Percentiles rank a stretch among this genome's conserved stretches.
These are phyloP conservation scores for Zophobas atratus DNA, from an alignment of 1,140 invertebrate species.

Conservation along the genomic window DNA sequence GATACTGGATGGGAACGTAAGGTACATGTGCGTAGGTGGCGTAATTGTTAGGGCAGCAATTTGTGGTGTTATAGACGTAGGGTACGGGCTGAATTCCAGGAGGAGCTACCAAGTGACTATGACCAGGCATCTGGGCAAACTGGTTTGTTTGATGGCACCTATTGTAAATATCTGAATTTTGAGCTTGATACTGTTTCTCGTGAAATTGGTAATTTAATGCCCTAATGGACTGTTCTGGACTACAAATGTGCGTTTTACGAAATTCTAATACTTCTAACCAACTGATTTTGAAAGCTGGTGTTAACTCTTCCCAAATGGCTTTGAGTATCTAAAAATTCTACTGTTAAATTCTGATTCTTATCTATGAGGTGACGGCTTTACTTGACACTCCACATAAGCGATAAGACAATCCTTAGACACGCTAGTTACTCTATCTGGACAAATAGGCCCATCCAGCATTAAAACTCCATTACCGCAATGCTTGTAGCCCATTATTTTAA, in stretches of 20 bases:
- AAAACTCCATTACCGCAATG: slow-evolving; percentile 72
- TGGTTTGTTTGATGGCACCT: slow-evolving; percentile 36
- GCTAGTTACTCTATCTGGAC: slow-evolving; percentile 84
- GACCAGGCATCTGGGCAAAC: slow-evolving; percentile 50
- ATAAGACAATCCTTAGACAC: slow-evolving; percentile 88
- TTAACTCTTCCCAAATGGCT: slow-evolving; percentile 74
- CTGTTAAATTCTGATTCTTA: slow-evolving; percentile 5
- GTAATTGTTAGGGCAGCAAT: slow-evolving; percentile 56
- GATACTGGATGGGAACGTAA: slow-evolving; percentile 63
- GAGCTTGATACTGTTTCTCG: slow-evolving; percentile 66
- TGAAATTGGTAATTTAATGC: slow-evolving; percentile 69
- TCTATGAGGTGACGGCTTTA: slow-evolving; percentile 64
- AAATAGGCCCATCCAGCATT: slow-evolving; percentile 80
- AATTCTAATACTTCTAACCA: slow-evolving; percentile 80
- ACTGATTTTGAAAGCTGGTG: slow-evolving; percentile 70
- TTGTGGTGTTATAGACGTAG: slow-evolving; percentile 52
- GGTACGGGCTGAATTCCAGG: slow-evolving; percentile 45
- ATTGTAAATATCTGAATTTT: slow-evolving; percentile 48
- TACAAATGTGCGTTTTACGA: slow-evolving; percentile 76
- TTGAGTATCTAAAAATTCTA: slow-evolving; percentile 68
- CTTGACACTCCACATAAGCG: slow-evolving; percentile 92
- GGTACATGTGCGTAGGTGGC: slow-evolving; percentile 50
- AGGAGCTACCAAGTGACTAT: slow-evolving; percentile 47
- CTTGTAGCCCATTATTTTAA: slow-evolving; percentile 87
- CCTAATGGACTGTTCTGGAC: slow-evolving; percentile 71